Evolutionary conservation across 2,888 invertebrate genomes (phyloP).

Genomic region (Eupithecia subumbrata): DNA sequence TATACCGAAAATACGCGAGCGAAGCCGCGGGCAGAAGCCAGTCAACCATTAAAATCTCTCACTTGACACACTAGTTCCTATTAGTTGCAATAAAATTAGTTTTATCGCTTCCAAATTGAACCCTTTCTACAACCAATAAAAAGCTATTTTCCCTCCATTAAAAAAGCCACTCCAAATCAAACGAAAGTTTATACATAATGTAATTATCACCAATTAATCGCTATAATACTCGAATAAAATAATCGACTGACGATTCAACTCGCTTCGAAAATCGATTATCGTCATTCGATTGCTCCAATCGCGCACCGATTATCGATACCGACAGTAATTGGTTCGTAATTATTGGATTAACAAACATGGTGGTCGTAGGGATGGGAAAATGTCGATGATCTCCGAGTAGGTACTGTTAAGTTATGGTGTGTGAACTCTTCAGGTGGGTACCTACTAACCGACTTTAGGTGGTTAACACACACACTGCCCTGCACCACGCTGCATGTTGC

Average conservation of each 20-base stretch:
- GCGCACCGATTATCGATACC: constrained; percentile 32
- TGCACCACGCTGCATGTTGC: no score
- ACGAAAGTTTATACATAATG: not conserved
- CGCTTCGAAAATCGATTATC: constrained; percentile 36
- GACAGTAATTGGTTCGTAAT: constrained; percentile 40
- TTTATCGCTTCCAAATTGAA: not conserved
- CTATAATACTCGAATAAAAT: constrained; percentile 25
- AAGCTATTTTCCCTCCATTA: not conserved
- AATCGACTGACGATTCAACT: constrained; percentile 15
- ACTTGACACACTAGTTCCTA: not conserved
- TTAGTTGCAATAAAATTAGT: not conserved
- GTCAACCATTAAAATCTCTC: no score
- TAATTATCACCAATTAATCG: constrained; percentile 38
- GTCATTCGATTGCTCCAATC: constrained; percentile 40
- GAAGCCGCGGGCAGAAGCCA: no score
- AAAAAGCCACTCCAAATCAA: constrained; percentile 22
- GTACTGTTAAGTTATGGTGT: not conserved
- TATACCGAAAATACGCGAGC: no score
- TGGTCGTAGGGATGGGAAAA: constrained; percentile 39
- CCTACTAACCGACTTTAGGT: no score
- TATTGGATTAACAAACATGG: constrained; percentile 48
- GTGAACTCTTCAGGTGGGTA: no score
- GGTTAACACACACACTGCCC: no score
- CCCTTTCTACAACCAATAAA: not conserved
- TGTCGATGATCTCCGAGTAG: not conserved